Base-by-base conservation (phyloP, 2,797 vertebrate genomes). In the Miichthys miiuy region DNA sequence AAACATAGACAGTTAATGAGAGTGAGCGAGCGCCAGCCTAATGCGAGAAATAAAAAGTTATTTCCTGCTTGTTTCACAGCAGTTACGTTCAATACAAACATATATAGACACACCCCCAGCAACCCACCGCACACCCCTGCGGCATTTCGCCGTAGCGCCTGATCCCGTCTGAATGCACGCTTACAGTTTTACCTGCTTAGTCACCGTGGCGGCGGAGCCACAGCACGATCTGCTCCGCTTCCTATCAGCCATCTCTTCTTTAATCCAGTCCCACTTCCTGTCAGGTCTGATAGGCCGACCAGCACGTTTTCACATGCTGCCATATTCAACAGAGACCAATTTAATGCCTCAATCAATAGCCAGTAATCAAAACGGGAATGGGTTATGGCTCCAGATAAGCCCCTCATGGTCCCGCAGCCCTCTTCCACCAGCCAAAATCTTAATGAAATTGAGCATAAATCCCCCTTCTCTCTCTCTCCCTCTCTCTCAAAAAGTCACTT, bases 361-460 rank as follows among this genome's bases (percentile, higher is more conserved):
- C 57, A 61, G 73, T 73, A 88, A 86, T 91, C 80, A 83, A 81
- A 34, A 79, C 52, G 6, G 81, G 76, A 80, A 78, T 67, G 74
- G 80, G 80, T 77, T 84, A 63, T 78, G 79, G 77, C 72, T 76
- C 30, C 87, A 83, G 85, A 89, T 90, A 91, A 91, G 84, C 78
- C 78, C 86, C 83, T 78, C 52, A 67, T 50, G 80, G 76, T 77
- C 70, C 72, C 8, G 48, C 82, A 67, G 86, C n/a, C 66, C 77
- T 77, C 80, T 27, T 76, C 79, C 87, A 25, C 38, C 70, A 56
- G 88, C 87, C 86, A 90, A 82, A 89, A 87, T 82, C 74, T 18
- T 88, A 88, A 92, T 92, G 88, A 88, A 89, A 91, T 88, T 77
- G 83, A 86, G 82, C 67, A 89, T 84, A 89, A 91, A 88, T 85